These are phyloP conservation scores for Myocastor coypus DNA, from an alignment of 2,113 vertebrate genomes.

Conservation along the genomic window DNA sequence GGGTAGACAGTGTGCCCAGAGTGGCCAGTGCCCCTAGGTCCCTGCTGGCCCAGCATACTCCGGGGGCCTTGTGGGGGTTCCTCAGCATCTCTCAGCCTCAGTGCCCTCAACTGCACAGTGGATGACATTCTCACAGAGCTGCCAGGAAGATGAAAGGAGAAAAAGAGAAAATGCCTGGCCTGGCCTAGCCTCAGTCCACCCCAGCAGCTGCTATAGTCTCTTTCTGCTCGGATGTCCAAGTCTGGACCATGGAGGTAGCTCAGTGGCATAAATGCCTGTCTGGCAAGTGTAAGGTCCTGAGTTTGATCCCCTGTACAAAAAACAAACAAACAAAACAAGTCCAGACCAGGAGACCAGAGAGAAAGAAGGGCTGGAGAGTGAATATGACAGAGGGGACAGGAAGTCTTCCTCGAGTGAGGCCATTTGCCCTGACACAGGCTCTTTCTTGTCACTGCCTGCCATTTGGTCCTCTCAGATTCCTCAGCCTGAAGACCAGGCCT, in stretches of 20 bases:
- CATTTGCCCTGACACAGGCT: background rate
- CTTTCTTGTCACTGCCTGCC: background rate
- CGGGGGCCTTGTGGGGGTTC: background rate
- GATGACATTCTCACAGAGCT: background rate
- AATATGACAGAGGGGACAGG: slow-evolving; percentile 21
- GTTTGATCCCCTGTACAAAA: too few species aligned
- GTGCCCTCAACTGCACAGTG: background rate
- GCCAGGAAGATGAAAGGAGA: background rate
- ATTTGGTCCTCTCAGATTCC: background rate
- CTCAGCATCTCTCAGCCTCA: background rate
- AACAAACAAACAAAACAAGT: too few species aligned
- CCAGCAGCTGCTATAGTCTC: background rate
- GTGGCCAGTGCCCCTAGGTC: background rate
- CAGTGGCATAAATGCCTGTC: too few species aligned
- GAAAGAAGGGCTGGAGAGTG: background rate
- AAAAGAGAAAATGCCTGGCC: slow-evolving; percentile 9
- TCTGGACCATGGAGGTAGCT: too few species aligned
- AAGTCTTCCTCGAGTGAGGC: background rate
- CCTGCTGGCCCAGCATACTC: background rate
- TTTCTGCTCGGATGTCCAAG: background rate
- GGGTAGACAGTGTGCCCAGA: too few species aligned
- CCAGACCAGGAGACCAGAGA: background rate
- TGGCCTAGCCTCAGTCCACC: background rate
- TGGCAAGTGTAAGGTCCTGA: too few species aligned
- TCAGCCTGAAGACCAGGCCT: background rate